Base-by-base conservation (phyloP, 2,113 vertebrate species). In the Callipepla squamata region DNA sequence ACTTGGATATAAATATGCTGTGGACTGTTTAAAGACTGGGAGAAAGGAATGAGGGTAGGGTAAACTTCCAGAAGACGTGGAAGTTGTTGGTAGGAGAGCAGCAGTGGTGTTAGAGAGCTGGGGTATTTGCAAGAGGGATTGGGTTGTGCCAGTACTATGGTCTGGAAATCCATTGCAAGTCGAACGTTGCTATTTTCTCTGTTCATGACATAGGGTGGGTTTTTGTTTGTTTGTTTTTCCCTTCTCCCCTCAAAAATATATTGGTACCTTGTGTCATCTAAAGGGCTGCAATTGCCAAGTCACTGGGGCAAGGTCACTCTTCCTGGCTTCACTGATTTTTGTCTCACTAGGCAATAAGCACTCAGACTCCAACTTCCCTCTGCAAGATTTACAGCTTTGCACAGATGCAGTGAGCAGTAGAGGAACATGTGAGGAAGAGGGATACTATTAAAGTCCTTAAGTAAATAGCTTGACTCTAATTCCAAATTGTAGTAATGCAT, bases 371-470 rank as follows among this genome's bases (percentile, higher is more conserved):
- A n/a, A 18, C 45, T 87, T 87, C 75, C 57, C 30, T 72, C 16
- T 58, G 30, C 40, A 77, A 78, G 79, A 61, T 95, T 94, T 94
- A 68, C 76, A 65, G 61, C 69, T 95, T 77, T 86, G 40, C 57
- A 38, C 42, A 12, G 47, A 45, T 85, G 65, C 65, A 58, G 63
- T 78, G 82, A 77, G 51, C n/a, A 53, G 51, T 30, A 7, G 40
- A 74, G 63, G 42, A 87, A 77, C 4, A 3, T 47, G 89, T 93
- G 88, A 50, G 62, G 89, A 50, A 59, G 45, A 79, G 42, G 15
- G 65, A 63, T 85, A 40, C 44, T 44, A 67, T 83, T 87, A 90
- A 94, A 90, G 26, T 28, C 40, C 40, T 80, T 6, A 83, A 81
- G 66, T 69, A 68, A 80, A 18, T 85, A 65, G 44, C 21, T 81